A percentile compares a stretch with the other conserved stretches of the same genome.
Evolutionary conservation across 2,797 vertebrate genomes (phyloP).

Genomic region (Micropoecilia bifurca): DNA sequence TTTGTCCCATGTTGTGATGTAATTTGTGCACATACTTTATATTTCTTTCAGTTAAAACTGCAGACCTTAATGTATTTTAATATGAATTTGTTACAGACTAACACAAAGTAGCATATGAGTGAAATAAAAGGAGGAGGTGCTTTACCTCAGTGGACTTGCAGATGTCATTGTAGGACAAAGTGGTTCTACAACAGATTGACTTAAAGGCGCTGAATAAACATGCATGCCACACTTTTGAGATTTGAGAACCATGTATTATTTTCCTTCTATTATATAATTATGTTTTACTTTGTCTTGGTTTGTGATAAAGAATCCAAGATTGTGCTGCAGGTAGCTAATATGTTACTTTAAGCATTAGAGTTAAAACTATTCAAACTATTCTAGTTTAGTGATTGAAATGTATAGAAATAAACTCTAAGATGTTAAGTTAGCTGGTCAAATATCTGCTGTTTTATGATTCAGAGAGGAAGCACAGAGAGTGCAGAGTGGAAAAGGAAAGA

Average conservation of each 20-base stretch:
- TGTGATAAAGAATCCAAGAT: background rate
- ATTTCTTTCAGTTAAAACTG: background rate
- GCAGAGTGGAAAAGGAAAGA: conserved; percentile 65
- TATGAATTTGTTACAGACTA: background rate
- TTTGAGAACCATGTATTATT: background rate
- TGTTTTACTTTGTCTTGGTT: background rate
- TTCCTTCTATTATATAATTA: background rate
- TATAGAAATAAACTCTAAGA: background rate
- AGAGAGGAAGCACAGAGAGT: conserved; percentile 66
- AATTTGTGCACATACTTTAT: background rate
- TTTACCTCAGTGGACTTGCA: background rate
- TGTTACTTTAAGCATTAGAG: background rate
- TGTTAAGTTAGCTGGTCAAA: background rate
- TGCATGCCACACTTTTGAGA: background rate
- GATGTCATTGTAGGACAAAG: background rate
- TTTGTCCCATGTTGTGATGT: background rate
- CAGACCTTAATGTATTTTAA: background rate
- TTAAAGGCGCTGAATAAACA: background rate
- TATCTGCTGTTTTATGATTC: conserved; percentile 21
- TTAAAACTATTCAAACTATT: background rate
- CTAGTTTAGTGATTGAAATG: background rate
- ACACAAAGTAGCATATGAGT: background rate
- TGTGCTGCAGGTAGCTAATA: background rate
- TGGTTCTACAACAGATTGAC: background rate
- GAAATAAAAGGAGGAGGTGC: background rate